Conservation (phyloP, 2,888 invertebrate species). For the Dryadula phaetusa region DNA sequence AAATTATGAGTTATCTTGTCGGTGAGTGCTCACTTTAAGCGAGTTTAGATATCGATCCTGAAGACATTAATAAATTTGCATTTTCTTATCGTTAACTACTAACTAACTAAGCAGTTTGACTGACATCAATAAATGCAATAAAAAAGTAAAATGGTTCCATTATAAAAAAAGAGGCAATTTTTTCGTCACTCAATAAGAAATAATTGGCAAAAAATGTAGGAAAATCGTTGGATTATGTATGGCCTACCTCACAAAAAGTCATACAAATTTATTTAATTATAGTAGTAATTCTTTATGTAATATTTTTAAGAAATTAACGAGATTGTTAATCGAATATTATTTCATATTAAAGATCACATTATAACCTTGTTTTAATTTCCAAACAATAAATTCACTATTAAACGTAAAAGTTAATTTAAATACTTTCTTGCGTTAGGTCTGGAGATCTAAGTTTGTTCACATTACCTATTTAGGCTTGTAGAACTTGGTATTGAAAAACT, state of each 20-base stretch:
- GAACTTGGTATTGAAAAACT: conserved; percentile 24
- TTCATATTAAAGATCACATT: conserved; percentile 36
- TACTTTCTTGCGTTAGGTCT: conserved; percentile 53
- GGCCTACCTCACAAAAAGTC: no score
- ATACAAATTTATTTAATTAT: no score
- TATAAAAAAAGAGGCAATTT: not conserved
- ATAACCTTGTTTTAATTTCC: conserved; percentile 63
- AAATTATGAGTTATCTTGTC: conserved; percentile 38
- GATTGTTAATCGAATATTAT: conserved; percentile 18
- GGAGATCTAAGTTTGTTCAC: conserved; percentile 43
- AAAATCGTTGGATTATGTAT: no score
- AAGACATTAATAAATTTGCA: conserved; percentile 45
- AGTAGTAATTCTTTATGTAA: no score
- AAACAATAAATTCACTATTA: conserved; percentile 78
- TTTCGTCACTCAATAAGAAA: not conserved
- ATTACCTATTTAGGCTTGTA: conserved; percentile 41
- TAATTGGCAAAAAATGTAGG: no score
- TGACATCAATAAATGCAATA: conserved; percentile 40
- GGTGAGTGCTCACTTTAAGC: conserved; percentile 35
- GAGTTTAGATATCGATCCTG: conserved; percentile 34
- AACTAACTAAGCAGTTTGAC: conserved; percentile 46
- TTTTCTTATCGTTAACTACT: conserved; percentile 44
- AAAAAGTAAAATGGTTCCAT: conserved; percentile 28
- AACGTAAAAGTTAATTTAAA: conserved; percentile 70
- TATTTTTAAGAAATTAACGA: conserved; percentile 12